A percentile compares a stretch with the other conserved stretches of the same genome.
Conservation (phyloP, 2,113 vertebrate genomes). For the Lycocorax pyrrhopterus region DNA sequence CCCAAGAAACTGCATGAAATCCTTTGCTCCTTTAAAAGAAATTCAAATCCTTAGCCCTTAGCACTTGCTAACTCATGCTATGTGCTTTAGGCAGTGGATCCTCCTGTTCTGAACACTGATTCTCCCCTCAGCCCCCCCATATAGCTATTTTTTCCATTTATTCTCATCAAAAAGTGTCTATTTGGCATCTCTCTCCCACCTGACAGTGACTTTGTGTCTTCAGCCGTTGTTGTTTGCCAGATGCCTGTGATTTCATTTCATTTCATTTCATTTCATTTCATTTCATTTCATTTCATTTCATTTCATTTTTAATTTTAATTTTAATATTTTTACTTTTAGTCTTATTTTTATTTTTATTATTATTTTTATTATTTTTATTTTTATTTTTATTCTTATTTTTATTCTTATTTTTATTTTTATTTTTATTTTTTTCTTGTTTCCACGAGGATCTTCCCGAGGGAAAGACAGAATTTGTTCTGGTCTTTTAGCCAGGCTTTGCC, state of each 20-base stretch:
- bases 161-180: background rate
- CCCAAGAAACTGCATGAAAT: background rate
- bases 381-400: too few species aligned
- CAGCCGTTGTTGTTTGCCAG: fast-evolving
- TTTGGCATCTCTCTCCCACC: background rate
- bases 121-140: fast-evolving
- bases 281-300: too few species aligned
- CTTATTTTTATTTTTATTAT: background rate
- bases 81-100: background rate
- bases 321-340: too few species aligned
- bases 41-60: background rate
- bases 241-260: background rate
- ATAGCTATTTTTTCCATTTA: background rate
- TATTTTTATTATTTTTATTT: too few species aligned
- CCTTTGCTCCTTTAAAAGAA: background rate
- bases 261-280: background rate
- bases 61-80: background rate
- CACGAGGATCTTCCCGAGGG: background rate
- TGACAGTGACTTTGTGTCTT: background rate
- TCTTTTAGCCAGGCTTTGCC: background rate
- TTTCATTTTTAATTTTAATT: background rate
- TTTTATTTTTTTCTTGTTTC: background rate
- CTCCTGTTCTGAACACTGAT: background rate
- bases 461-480: background rate
- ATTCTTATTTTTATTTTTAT: background rate